Conservation (phyloP, 2,113 vertebrate species). For the Ranitomeya imitator region DNA sequence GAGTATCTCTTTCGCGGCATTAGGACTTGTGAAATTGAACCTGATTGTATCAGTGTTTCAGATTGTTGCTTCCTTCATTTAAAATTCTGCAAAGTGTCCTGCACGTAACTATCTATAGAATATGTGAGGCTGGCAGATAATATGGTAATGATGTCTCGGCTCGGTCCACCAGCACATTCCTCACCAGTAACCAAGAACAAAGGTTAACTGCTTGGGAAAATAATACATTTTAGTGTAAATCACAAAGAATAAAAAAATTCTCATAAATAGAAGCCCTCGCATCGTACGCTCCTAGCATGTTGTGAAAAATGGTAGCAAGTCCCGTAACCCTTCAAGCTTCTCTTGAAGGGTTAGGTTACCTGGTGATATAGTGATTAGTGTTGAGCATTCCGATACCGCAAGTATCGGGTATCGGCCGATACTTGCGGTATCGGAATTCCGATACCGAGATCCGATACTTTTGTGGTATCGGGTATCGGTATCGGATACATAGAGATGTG, state of each 20-base stretch:
- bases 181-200: background rate
- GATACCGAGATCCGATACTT: too few species aligned
- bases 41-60: constrained; percentile 44
- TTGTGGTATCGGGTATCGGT: too few species aligned
- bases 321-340: background rate
- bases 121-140: constrained; percentile 30
- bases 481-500: too few species aligned
- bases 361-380: background rate
- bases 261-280: background rate
- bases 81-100: constrained; percentile 48
- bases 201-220: background rate
- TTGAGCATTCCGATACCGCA: too few species aligned
- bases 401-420: too few species aligned
- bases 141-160: constrained; percentile 12
- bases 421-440: too few species aligned
- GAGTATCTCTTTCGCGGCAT: constrained; percentile 60
- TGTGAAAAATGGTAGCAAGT: background rate
- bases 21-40: constrained; percentile 53
- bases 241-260: background rate
- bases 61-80: constrained; percentile 43
- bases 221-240: background rate
- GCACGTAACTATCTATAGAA: constrained; percentile 23
- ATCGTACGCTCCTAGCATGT: background rate
- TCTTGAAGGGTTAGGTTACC: background rate
- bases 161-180: background rate